phyloP scores from a whole-genome alignment of 2,113 vertebrate genomes.

The Pollimyrus isidori region DNA sequence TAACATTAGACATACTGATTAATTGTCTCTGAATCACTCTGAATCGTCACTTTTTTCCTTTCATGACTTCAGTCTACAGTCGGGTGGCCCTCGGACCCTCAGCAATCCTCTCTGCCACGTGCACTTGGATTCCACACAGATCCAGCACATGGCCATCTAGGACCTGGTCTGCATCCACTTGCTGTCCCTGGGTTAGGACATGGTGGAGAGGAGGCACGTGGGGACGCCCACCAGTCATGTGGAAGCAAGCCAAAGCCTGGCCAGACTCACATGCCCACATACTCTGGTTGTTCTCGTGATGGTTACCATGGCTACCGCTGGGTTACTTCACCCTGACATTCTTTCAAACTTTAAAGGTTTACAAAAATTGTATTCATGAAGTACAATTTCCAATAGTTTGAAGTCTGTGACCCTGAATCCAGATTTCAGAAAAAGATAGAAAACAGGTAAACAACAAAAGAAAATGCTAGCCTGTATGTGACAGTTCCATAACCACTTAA shows the following conservation, averaged over 20 bases:
- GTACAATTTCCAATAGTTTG: background rate
- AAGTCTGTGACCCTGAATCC: background rate
- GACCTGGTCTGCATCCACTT: conserved; percentile 65
- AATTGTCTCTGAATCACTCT: background rate
- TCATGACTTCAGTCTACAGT: conserved; percentile 43
- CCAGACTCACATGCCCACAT: background rate
- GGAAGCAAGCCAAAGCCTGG: conserved; percentile 53
- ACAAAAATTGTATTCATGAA: background rate
- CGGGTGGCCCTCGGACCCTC: conserved; percentile 47
- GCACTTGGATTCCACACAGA: conserved; percentile 62
- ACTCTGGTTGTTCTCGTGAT: background rate
- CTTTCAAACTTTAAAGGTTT: background rate
- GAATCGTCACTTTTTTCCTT: background rate
- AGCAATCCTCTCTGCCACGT: conserved; percentile 51
- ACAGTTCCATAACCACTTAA: background rate
- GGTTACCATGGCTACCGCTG: conserved; percentile 2
- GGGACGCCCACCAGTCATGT: conserved; percentile 65
- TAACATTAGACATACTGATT: background rate
- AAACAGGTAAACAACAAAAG: background rate
- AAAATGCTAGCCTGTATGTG: background rate
- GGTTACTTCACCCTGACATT: background rate
- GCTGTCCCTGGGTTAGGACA: conserved; percentile 57
- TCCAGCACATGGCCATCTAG: conserved; percentile 64
- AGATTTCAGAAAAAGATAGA: background rate
- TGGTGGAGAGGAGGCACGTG: conserved; percentile 53